These are phyloP conservation scores for Lophotriccus pileatus DNA, from an alignment of 2,797 vertebrate genomes.

Conservation along the genomic window DNA sequence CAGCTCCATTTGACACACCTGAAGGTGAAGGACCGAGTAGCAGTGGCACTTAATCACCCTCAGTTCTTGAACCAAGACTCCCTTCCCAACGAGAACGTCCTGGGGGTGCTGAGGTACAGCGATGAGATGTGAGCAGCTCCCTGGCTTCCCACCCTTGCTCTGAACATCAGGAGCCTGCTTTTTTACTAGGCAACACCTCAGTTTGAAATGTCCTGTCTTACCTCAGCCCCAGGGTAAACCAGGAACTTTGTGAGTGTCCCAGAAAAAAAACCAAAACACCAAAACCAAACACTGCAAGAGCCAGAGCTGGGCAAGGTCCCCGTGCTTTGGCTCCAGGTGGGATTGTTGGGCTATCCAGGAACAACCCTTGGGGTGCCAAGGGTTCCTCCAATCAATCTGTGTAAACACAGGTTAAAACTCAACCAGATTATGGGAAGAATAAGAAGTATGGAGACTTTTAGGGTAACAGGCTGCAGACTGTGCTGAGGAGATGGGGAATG, in stretches of 20 bases:
- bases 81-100: conserved; percentile 69
- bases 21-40: conserved; percentile 12
- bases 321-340: neutral
- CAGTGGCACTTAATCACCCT: conserved; percentile 58
- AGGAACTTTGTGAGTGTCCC: conserved; percentile 25
- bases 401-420: neutral
- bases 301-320: neutral
- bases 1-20: conserved; percentile 65
- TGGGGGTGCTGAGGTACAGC: conserved; percentile 66
- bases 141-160: neutral
- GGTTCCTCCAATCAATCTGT: neutral
- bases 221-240: conserved; percentile 8
- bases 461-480: neutral
- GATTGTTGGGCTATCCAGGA: neutral
- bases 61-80: conserved; percentile 63
- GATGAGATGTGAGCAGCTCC: conserved; percentile 26
- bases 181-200: neutral
- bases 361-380: neutral
- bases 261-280: neutral
- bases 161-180: conserved; percentile 5
- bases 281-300: neutral
- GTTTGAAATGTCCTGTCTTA: neutral
- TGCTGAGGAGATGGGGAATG: neutral
- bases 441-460: neutral
- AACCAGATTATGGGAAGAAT: neutral